Conservation (phyloP, 2,113 vertebrate genomes). For the Argyrosomus japonicus region DNA sequence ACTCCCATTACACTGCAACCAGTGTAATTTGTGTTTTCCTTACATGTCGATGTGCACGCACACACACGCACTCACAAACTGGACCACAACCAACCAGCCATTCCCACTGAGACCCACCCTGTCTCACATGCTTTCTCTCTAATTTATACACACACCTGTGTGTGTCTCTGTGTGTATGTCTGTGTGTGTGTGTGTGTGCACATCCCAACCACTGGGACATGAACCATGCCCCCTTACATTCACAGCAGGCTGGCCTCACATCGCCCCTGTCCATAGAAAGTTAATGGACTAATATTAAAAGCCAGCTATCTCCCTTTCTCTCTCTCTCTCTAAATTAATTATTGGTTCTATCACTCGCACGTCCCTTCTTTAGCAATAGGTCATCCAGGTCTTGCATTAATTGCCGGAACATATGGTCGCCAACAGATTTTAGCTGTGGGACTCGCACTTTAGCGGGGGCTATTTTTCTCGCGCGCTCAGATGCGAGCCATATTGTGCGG, state of each 20-base stretch:
- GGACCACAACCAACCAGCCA: constrained; percentile 45
- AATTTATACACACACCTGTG: constrained; percentile 20
- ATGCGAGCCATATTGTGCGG: constrained; percentile 99
- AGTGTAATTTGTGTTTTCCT: constrained; percentile 79
- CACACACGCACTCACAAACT: constrained; percentile 16
- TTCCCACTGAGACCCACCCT: constrained; percentile 37
- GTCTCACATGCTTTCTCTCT: constrained; percentile 10
- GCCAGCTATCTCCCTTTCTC: constrained; percentile 48
- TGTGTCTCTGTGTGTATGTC: background rate
- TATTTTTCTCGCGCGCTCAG: constrained; percentile 93
- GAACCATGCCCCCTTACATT: constrained; percentile 18
- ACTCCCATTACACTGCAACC: constrained; percentile 80
- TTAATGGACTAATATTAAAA: constrained; percentile 76
- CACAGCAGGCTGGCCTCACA: constrained; percentile 56
- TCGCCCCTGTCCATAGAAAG: constrained; percentile 61
- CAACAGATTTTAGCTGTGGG: constrained; percentile 98
- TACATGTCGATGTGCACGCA: constrained; percentile 25
- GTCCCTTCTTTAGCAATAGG: constrained; percentile 96
- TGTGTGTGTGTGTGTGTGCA: constrained; percentile 15
- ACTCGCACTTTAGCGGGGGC: constrained; percentile 95
- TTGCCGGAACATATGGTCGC: constrained; percentile 98
- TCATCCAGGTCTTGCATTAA: constrained; percentile 98
- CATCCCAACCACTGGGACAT: constrained; percentile 12
- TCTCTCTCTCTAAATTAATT: constrained; percentile 84
- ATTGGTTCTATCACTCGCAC: constrained; percentile 86